phyloP scores from a whole-genome alignment of 2,888 invertebrate species.

The Leptopilina myrica region DNA sequence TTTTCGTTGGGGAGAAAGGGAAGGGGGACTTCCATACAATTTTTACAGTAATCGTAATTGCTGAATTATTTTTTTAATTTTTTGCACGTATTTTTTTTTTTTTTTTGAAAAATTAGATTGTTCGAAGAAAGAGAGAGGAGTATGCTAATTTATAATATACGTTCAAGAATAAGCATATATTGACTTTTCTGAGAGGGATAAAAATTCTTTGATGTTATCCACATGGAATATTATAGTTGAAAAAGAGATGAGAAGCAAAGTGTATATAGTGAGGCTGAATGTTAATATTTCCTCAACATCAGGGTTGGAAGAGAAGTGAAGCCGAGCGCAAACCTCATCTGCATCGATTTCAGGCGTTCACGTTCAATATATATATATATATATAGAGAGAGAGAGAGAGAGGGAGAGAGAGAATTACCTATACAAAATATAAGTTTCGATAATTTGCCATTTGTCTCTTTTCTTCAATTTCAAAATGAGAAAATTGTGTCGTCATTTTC shows the following conservation, averaged over 20 bases:
- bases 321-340: conserved; percentile 26
- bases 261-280: conserved; percentile 36
- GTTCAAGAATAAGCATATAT: conserved; percentile 2
- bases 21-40: too few species aligned
- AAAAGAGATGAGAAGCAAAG: conserved; percentile 15
- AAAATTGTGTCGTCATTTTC: conserved; percentile 22
- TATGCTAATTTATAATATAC: not conserved
- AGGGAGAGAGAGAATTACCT: conserved; percentile 45
- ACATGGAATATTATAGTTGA: conserved; percentile 28
- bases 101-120: too few species aligned
- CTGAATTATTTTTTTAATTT: too few species aligned
- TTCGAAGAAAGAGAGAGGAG: too few species aligned
- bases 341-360: conserved; percentile 58
- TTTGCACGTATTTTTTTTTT: too few species aligned
- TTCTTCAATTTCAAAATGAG: conserved; percentile 33
- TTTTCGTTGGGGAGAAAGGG: too few species aligned
- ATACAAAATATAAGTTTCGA: conserved; percentile 55
- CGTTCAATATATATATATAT: conserved; percentile 27
- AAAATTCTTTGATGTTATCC: conserved; percentile 15
- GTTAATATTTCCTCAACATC: conserved; percentile 46
- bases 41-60: too few species aligned
- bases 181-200: conserved; percentile 12
- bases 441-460: conserved; percentile 44
- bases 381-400: too few species aligned
- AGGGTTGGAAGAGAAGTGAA: conserved; percentile 30